A percentile compares a stretch with the other conserved stretches of the same genome.
Evolutionary conservation across 2,113 vertebrate species (phyloP).

Genomic region (Hemiscyllium ocellatum): DNA sequence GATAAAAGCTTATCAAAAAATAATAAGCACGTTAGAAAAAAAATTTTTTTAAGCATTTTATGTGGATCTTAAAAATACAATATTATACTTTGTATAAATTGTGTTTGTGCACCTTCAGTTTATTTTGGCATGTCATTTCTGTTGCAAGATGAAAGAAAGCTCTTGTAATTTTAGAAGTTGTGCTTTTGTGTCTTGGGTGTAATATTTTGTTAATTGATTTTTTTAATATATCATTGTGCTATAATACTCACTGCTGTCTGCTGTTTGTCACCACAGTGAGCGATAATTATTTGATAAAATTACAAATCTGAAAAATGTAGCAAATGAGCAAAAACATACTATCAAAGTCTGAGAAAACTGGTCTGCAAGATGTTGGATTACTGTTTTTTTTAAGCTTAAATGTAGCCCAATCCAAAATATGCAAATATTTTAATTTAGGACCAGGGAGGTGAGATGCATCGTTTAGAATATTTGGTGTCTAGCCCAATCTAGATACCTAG

Average conservation of each 20-base stretch:
- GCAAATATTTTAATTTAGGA: not conserved
- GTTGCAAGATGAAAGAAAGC: not conserved
- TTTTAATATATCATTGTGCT: not conserved
- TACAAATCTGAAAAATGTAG: not conserved
- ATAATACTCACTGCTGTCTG: not conserved
- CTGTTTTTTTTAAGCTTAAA: not conserved
- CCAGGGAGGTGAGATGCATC: not conserved
- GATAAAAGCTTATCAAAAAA: not conserved
- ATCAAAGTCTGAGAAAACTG: not conserved
- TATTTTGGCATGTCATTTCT: not conserved
- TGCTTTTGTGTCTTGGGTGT: not conserved
- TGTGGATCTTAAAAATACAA: not conserved
- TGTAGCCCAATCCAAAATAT: not conserved
- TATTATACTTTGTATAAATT: not conserved
- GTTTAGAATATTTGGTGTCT: not conserved
- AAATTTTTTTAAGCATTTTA: conserved; percentile 1
- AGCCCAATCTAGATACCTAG: not conserved
- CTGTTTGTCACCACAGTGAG: not conserved
- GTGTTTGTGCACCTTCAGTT: not conserved
- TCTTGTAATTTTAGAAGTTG: not conserved
- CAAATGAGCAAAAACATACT: not conserved
- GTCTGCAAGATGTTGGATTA: not conserved
- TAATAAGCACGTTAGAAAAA: conserved; percentile 2
- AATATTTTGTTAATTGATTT: conserved; percentile 12
- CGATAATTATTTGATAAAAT: not conserved